A percentile compares a stretch with the other conserved stretches of the same genome.
Evolutionary conservation across 2,797 vertebrate genomes (phyloP).

Genomic region (Hipposideros larvatus): DNA sequence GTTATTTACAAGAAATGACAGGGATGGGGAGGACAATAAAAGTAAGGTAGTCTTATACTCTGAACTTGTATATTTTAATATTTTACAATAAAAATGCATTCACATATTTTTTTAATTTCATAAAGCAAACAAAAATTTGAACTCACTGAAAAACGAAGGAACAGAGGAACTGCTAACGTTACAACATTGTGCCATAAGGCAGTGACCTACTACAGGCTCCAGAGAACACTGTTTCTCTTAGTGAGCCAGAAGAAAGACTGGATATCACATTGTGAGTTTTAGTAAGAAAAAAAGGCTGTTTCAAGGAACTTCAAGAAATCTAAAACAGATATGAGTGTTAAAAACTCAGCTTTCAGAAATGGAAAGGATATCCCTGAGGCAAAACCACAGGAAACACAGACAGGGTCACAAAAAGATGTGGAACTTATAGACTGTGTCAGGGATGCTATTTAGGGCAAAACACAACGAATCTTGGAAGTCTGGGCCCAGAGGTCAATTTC

Average conservation of each 20-base stretch:
- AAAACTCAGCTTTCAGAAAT: constrained; percentile 61
- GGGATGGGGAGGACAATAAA: not conserved
- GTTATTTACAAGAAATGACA: not conserved
- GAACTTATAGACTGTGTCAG: not conserved
- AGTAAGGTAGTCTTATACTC: not conserved
- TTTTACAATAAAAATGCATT: constrained; percentile 40
- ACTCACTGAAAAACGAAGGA: not conserved
- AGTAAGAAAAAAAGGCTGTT: constrained; percentile 49
- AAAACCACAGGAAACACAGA: constrained; percentile 50
- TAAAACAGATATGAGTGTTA: constrained; percentile 63
- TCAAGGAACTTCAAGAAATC: constrained; percentile 49
- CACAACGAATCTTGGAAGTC: not conserved
- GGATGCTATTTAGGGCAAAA: constrained; percentile 16
- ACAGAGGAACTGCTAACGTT: not conserved
- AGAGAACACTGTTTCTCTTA: not conserved
- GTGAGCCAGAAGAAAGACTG: constrained; percentile 16
- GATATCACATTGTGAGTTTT: constrained; percentile 31
- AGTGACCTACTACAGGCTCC: not conserved
- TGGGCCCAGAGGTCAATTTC: not conserved
- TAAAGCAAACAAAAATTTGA: constrained; percentile 4
- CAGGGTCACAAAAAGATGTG: constrained; percentile 17
- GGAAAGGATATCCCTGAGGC: constrained; percentile 44
- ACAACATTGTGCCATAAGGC: not conserved
- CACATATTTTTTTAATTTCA: not conserved
- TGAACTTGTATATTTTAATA: not conserved